phyloP scores from a whole-genome alignment of 2,113 vertebrate species.

The Perccottus glenii region DNA sequence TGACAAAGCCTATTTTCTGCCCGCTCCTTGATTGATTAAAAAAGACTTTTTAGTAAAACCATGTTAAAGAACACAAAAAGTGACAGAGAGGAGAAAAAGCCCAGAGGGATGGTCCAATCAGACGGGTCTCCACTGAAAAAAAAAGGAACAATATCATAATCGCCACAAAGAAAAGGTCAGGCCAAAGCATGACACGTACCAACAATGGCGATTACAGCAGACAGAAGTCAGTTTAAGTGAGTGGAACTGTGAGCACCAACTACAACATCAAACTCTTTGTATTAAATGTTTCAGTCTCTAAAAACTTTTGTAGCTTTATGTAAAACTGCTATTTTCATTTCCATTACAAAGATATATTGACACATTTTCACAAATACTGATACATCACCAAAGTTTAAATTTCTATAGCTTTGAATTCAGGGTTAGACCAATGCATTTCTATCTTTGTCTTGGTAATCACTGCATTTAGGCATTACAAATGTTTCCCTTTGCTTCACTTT shows the following conservation, averaged over 20 bases:
- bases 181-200: conserved; percentile 82
- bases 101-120: conserved; percentile 69
- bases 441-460: too few species aligned
- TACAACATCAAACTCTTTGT: neutral
- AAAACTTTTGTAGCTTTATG: neutral
- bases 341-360: neutral
- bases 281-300: neutral
- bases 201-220: conserved; percentile 86
- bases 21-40: conserved; percentile 99
- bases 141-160: conserved; percentile 69
- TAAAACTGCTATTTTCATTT: neutral
- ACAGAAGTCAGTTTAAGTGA: conserved; percentile 65
- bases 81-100: conserved; percentile 78
- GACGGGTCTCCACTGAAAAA: conserved; percentile 76
- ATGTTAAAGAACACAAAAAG: conserved; percentile 92
- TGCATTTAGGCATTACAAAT: too few species aligned
- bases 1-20: conserved; percentile 99
- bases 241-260: conserved; percentile 32
- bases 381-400: too few species aligned
- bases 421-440: too few species aligned
- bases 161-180: conserved; percentile 82
- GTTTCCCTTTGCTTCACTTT: too few species aligned
- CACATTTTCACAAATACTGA: too few species aligned
- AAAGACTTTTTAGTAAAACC: conserved; percentile 98
- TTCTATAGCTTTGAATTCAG: too few species aligned